These are phyloP conservation scores for Eumacrocentrus americanus DNA, from an alignment of 2,888 invertebrate genomes.

Conservation along the genomic window DNA sequence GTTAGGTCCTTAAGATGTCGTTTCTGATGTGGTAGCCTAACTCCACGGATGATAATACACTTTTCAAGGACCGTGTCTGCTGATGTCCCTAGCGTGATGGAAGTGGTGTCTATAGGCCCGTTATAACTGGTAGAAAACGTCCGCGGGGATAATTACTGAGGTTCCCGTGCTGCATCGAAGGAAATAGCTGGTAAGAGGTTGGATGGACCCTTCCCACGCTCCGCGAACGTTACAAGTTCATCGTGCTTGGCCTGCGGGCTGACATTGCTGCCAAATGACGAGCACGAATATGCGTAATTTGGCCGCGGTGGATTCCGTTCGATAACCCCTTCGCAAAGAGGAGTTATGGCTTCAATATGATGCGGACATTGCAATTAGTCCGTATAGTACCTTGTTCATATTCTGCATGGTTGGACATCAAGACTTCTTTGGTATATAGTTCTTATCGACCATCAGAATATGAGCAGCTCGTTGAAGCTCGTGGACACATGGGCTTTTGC, in stretches of 20 bases:
- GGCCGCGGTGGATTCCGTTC: neutral
- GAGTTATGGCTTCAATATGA: neutral
- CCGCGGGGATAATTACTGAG: neutral
- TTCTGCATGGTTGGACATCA: too few relatives aligned
- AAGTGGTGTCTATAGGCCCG: neutral
- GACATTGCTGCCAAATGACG: constrained; percentile 24
- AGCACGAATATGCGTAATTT: neutral
- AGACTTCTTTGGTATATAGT: too few relatives aligned
- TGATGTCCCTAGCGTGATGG: neutral
- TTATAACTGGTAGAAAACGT: neutral
- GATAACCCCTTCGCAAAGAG: neutral
- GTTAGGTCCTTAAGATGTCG: neutral
- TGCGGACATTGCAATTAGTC: too few relatives aligned
- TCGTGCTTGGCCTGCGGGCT: constrained; percentile 41
- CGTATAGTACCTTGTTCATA: too few relatives aligned
- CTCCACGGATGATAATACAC: too few relatives aligned
- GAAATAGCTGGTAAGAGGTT: constrained; percentile 15
- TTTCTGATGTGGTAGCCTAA: too few relatives aligned
- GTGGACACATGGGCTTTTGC: constrained; percentile 22
- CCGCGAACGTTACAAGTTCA: constrained; percentile 46
- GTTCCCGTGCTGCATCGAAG: neutral
- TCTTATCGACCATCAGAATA: too few relatives aligned
- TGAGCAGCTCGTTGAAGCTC: neutral
- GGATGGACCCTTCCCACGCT: constrained; percentile 46
- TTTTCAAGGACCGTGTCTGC: neutral